These are phyloP conservation scores for Melospiza melodia DNA, from an alignment of 2,113 vertebrate species.

Conservation along the genomic window DNA sequence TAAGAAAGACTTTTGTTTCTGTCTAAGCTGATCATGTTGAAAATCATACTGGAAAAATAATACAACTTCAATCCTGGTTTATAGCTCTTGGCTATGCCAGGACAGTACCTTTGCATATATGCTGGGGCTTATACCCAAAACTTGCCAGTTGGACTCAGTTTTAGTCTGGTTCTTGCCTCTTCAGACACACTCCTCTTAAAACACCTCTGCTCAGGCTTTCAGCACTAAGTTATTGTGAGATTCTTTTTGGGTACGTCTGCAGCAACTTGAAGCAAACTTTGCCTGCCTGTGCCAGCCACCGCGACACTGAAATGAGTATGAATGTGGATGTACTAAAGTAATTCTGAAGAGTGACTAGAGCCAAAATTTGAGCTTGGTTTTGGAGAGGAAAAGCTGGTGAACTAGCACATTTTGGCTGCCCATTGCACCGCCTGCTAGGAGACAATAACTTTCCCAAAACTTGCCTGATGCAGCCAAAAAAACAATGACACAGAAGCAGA, in stretches of 20 bases:
- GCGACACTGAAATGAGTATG: background rate
- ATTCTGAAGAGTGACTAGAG: background rate
- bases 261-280: background rate
- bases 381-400: background rate
- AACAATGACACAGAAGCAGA: conserved; percentile 33
- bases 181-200: background rate
- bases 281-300: rapidly evolving
- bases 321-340: background rate
- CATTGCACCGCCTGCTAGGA: background rate
- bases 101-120: background rate
- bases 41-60: background rate
- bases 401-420: background rate
- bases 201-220: background rate
- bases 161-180: background rate
- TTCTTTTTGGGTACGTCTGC: background rate
- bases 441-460: conserved; percentile 40
- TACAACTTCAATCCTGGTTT: background rate
- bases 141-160: background rate
- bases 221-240: background rate
- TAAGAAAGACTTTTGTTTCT: background rate
- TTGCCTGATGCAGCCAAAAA: conserved; percentile 43
- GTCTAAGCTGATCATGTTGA: background rate
- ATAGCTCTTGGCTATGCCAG: background rate
- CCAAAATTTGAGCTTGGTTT: background rate
- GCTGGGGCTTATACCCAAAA: background rate